These are phyloP conservation scores for Ips typographus DNA, from an alignment of 1,140 invertebrate genomes.

Conservation along the genomic window DNA sequence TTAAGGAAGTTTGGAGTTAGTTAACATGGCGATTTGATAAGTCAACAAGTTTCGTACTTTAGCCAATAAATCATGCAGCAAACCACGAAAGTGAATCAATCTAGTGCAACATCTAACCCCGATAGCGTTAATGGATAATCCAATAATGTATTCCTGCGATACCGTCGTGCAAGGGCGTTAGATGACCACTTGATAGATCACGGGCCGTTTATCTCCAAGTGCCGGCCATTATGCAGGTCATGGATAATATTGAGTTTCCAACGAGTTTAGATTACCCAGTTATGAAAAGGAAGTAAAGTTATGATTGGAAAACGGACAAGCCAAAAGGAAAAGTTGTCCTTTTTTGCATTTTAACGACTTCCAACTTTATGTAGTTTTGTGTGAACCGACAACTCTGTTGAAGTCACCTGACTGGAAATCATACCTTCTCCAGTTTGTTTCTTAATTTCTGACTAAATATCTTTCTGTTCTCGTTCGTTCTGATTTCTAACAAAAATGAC, in stretches of 20 bases:
- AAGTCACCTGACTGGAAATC: too few relatives aligned
- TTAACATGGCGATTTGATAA: too few relatives aligned
- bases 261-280: not conserved
- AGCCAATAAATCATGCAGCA: too few relatives aligned
- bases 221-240: slow-evolving; percentile 5
- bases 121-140: not conserved
- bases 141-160: not conserved
- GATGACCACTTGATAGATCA: not conserved
- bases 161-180: not conserved
- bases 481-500: not conserved
- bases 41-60: too few relatives aligned
- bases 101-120: not conserved
- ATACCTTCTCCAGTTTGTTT: too few relatives aligned
- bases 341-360: slow-evolving; percentile 9
- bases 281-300: slow-evolving; percentile 5
- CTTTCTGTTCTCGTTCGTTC: too few relatives aligned
- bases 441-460: too few relatives aligned
- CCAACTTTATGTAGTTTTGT: not conserved
- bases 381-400: too few relatives aligned
- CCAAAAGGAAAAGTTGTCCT: slow-evolving; percentile 1
- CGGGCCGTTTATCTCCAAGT: not conserved
- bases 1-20: too few relatives aligned
- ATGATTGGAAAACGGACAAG: not conserved
- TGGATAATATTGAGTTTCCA: slow-evolving; percentile 11
- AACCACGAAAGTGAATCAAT: not conserved